Conservation (phyloP, 2,797 vertebrate species). For the Pantherophis vulpinus region DNA sequence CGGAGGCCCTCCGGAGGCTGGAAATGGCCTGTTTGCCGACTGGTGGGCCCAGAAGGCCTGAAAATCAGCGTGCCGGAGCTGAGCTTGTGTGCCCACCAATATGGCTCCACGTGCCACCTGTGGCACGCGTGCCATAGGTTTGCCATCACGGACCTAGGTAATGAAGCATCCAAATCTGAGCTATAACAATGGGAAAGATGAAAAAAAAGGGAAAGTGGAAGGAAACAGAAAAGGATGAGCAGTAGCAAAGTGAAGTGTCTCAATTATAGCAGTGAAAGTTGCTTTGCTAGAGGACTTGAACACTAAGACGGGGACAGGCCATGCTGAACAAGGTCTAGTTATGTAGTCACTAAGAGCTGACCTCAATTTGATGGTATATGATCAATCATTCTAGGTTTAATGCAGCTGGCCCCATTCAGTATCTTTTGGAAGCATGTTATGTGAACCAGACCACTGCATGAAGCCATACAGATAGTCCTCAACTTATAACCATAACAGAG, state of each 20-base stretch:
- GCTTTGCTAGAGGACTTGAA: neutral
- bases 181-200: neutral
- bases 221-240: neutral
- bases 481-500: neutral
- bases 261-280: neutral
- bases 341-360: neutral
- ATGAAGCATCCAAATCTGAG: neutral
- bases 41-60: no score
- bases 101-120: no score
- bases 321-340: neutral
- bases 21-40: no score
- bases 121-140: no score
- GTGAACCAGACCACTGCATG: neutral
- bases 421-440: neutral
- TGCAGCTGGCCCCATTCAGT: neutral
- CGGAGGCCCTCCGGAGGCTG: no score
- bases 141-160: neutral
- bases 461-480: neutral
- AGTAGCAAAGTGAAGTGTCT: neutral
- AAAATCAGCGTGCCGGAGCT: no score
- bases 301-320: neutral
- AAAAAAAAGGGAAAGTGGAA: neutral
- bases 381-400: neutral
- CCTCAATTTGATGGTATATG: neutral
- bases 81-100: no score